Conservation (phyloP, 2,797 vertebrate genomes). For the Chelon auratus region DNA sequence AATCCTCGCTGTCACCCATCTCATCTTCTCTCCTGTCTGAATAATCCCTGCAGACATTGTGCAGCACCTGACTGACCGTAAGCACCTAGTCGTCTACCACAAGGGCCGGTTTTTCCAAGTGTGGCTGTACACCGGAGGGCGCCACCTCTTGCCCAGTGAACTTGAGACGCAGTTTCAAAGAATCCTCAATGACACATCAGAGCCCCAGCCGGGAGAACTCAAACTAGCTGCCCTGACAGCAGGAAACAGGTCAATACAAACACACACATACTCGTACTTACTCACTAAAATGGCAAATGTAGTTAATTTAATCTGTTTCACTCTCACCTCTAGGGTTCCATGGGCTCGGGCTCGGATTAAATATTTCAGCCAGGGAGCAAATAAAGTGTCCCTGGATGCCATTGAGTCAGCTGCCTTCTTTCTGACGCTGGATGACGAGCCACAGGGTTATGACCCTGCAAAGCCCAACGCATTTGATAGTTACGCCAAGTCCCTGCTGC, state of each 20-base stretch:
- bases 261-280: not conserved
- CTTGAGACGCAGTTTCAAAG: constrained; percentile 93
- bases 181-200: constrained; percentile 90
- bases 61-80: constrained; percentile 91
- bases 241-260: constrained; percentile 86
- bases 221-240: constrained; percentile 91
- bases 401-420: constrained; percentile 94
- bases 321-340: constrained; percentile 79
- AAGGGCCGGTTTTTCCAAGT: constrained; percentile 91
- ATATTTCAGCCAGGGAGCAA: constrained; percentile 88
- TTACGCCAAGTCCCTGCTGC: constrained; percentile 94
- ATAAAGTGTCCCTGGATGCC: constrained; percentile 87
- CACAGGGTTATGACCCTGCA: constrained; percentile 80
- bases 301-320: not conserved
- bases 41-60: constrained; percentile 78
- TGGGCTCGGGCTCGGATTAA: constrained; percentile 90
- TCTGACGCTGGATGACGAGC: constrained; percentile 89
- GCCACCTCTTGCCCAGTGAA: constrained; percentile 89
- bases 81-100: constrained; percentile 93
- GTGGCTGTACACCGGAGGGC: constrained; percentile 92
- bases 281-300: not conserved
- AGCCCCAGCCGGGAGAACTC: constrained; percentile 89
- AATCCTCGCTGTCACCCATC: not conserved
- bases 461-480: constrained; percentile 84
- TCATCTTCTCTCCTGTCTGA: not conserved